Conservation (phyloP, 2,797 vertebrate species). For the Melanotaenia nigrans region DNA sequence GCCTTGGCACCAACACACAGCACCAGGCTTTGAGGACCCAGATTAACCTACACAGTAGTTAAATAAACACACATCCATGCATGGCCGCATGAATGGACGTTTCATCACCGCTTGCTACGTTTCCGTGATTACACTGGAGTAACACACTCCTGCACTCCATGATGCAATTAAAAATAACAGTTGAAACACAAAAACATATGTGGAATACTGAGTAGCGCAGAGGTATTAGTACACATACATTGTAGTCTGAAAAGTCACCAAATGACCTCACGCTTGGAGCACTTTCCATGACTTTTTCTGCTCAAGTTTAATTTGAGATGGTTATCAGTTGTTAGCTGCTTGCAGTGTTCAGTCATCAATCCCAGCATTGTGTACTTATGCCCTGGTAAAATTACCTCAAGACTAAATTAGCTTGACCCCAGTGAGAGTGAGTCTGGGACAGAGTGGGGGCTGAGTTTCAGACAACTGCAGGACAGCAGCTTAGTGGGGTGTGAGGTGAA, state of each 20-base stretch:
- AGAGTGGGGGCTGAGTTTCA: conserved; percentile 39
- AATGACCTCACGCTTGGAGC: neutral
- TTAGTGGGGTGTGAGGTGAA: conserved; percentile 57
- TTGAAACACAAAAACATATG: conserved; percentile 43
- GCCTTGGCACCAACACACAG: conserved; percentile 70
- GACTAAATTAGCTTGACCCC: conserved; percentile 47
- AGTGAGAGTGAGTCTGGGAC: conserved; percentile 10
- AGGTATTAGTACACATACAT: conserved; percentile 13
- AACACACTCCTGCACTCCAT: conserved; percentile 52
- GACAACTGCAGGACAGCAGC: conserved; percentile 54
- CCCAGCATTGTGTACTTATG: conserved; percentile 39
- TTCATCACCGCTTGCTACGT: conserved; percentile 66
- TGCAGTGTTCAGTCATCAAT: conserved; percentile 34
- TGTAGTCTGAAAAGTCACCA: neutral
- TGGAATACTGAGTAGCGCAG: conserved; percentile 35
- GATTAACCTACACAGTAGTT: conserved; percentile 77
- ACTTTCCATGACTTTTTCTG: conserved; percentile 25
- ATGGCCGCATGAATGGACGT: conserved; percentile 74
- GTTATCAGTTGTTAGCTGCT: conserved; percentile 43
- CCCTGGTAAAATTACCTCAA: conserved; percentile 53
- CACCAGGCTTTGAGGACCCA: conserved; percentile 70
- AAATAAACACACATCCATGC: conserved; percentile 73
- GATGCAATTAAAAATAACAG: conserved; percentile 73
- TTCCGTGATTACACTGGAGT: conserved; percentile 62
- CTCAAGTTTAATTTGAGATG: conserved; percentile 36